phyloP scores from a whole-genome alignment of 2,888 invertebrate genomes.

The Ochropacha duplaris region DNA sequence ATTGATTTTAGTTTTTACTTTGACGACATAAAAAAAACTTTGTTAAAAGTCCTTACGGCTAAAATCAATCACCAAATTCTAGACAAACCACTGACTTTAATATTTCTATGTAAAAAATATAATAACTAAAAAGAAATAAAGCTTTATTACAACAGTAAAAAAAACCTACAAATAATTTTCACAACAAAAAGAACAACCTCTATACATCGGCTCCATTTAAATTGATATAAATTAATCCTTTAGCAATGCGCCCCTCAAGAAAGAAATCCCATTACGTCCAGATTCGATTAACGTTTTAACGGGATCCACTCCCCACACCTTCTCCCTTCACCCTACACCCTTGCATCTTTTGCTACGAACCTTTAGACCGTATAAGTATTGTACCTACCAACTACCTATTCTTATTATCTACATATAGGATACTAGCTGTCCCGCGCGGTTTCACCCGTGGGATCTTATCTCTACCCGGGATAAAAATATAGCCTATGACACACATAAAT shows the following conservation, averaged over 20 bases:
- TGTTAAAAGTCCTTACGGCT: too few species aligned
- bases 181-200: conserved; percentile 45
- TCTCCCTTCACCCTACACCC: conserved; percentile 32
- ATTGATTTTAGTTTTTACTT: too few species aligned
- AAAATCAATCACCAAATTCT: too few species aligned
- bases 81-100: too few species aligned
- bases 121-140: too few species aligned
- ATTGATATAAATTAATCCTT: conserved; percentile 84
- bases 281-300: conserved; percentile 82
- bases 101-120: too few species aligned
- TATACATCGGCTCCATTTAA: conserved; percentile 67
- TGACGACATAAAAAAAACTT: too few species aligned
- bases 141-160: too few species aligned
- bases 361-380: conserved; percentile 11
- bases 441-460: too few species aligned
- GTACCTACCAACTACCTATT: neutral
- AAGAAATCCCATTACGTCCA: conserved; percentile 81
- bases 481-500: too few species aligned
- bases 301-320: conserved; percentile 37
- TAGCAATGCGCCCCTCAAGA: conserved; percentile 78
- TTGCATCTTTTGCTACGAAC: conserved; percentile 35
- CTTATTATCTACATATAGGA: neutral
- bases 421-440: too few species aligned
- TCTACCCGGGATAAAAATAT: too few species aligned
- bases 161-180: neutral